Percentiles rank a stretch among this genome's conserved stretches.
These are phyloP conservation scores for Volucella inanis DNA, from an alignment of 2,888 invertebrate genomes.

Conservation along the genomic window DNA sequence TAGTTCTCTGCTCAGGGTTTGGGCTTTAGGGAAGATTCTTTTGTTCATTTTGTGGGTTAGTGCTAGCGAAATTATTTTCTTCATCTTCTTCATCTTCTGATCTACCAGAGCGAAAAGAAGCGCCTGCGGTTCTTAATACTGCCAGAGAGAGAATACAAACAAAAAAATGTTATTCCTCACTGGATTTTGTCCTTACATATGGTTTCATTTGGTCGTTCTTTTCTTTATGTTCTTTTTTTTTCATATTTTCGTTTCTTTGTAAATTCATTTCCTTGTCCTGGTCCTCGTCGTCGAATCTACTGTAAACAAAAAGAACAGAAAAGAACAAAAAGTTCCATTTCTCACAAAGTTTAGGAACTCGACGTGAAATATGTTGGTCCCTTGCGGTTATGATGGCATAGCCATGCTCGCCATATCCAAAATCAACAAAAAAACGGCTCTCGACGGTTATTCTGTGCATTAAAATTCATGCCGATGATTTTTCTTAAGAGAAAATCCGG, in stretches of 20 bases:
- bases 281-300: slow-evolving; percentile 29
- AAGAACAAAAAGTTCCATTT: slow-evolving; percentile 37
- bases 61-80: slow-evolving; percentile 36
- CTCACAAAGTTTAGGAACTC: slow-evolving; percentile 66
- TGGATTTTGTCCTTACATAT: slow-evolving; percentile 12
- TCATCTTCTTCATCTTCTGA: slow-evolving; percentile 25
- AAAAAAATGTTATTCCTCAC: slow-evolving; percentile 16
- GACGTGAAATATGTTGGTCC: slow-evolving; percentile 39
- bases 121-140: slow-evolving; percentile 7
- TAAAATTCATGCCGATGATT: slow-evolving; percentile 59
- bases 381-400: slow-evolving; percentile 17
- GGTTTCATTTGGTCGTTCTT: not conserved
- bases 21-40: not conserved
- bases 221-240: not conserved
- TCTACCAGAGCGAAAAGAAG: slow-evolving; percentile 6
- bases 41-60: slow-evolving; percentile 44
- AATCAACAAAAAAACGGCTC: slow-evolving; percentile 1
- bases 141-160: not conserved
- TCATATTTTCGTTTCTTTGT: not conserved
- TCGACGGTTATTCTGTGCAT: slow-evolving; percentile 45
- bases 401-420: not conserved
- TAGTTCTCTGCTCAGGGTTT: not conserved
- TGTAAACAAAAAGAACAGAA: slow-evolving; percentile 18
- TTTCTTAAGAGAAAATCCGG: slow-evolving; percentile 65
- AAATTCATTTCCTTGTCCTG: not conserved